Evolutionary conservation across 2,888 invertebrate species (phyloP).

Genomic region (Fissipunctia ypsillon): DNA sequence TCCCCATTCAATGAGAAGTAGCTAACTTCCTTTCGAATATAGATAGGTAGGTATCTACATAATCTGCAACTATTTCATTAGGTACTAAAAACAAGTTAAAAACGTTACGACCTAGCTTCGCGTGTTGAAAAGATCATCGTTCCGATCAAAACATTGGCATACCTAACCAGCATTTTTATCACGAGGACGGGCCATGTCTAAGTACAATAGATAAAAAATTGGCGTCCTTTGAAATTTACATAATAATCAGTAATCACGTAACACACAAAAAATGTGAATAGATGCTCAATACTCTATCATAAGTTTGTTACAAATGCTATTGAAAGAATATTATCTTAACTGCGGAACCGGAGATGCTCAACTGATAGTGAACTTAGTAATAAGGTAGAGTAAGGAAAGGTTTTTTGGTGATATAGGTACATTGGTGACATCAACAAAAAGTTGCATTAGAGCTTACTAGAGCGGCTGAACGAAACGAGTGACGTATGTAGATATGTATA

Average conservation of each 20-base stretch:
- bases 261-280: constrained; percentile 13
- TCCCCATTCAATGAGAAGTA: constrained; percentile 51
- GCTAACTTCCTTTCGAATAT: constrained; percentile 43
- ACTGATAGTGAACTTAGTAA: background rate
- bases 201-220: constrained; percentile 23
- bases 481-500: too few species aligned
- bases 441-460: too few species aligned
- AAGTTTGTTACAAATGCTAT: constrained; percentile 6
- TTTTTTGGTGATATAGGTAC: too few species aligned
- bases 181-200: constrained; percentile 2
- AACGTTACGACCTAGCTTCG: constrained; percentile 10
- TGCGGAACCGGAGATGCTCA: background rate
- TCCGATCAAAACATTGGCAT: constrained; percentile 26
- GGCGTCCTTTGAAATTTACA: constrained; percentile 18
- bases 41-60: constrained; percentile 1
- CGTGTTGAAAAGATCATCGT: constrained; percentile 31
- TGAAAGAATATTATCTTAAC: background rate
- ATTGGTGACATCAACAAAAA: too few species aligned
- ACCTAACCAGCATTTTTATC: constrained; percentile 21
- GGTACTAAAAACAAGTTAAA: constrained; percentile 22
- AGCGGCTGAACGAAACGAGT: too few species aligned
- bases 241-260: constrained; percentile 20
- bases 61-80: constrained; percentile 20
- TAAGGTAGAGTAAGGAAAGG: too few species aligned
- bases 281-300: constrained; percentile 13